phyloP scores from a whole-genome alignment of 1,140 invertebrate species.

The Drosophila miranda region DNA sequence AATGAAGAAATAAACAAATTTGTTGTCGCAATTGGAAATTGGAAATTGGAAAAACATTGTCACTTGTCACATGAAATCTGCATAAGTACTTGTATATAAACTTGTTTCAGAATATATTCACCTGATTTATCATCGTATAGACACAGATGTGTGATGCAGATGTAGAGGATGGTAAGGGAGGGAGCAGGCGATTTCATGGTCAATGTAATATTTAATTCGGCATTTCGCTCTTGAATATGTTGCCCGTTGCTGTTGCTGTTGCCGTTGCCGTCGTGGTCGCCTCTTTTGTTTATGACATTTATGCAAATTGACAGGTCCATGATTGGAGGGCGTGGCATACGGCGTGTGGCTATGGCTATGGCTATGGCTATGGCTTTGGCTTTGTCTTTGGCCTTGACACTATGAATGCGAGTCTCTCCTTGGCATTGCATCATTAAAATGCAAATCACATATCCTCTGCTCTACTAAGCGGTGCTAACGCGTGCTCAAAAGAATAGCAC shows the following conservation, averaged over 20 bases:
- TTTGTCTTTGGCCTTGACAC: conserved; percentile 12
- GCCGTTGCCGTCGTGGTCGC: too few relatives aligned
- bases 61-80: conserved; percentile 6
- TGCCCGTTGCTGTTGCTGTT: background rate
- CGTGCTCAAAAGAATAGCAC: background rate
- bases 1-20: conserved; percentile 29
- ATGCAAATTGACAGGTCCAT: conserved; percentile 7
- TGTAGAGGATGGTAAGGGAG: too few relatives aligned
- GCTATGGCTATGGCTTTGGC: too few relatives aligned
- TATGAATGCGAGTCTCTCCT: background rate
- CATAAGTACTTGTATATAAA: background rate
- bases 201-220: conserved; percentile 41
- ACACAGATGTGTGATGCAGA: background rate
- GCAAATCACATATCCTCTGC: conserved; percentile 51
- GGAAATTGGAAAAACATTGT: conserved; percentile 6
- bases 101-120: too few relatives aligned
- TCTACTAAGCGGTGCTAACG: conserved; percentile 21
- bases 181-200: conserved; percentile 18
- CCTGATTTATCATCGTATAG: background rate
- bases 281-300: conserved; percentile 27
- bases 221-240: conserved; percentile 27
- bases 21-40: conserved; percentile 35
- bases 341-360: too few relatives aligned
- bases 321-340: conserved; percentile 26
- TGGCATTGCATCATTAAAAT: conserved; percentile 60